Conservation (phyloP, 2,797 vertebrate genomes). For the Enteromius unitaeniatus region DNA sequence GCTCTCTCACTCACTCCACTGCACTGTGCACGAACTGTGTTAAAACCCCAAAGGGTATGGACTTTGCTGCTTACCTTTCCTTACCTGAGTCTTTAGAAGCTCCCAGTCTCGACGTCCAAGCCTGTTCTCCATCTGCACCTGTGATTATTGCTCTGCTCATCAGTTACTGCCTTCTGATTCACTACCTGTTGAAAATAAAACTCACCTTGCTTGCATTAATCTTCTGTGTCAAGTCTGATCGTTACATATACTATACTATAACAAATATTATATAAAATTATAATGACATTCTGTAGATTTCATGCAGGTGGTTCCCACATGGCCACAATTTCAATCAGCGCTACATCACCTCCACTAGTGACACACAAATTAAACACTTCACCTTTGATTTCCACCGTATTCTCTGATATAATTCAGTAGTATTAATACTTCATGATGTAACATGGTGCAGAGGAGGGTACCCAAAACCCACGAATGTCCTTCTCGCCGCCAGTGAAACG, state of each 20-base stretch:
- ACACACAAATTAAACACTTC: background rate
- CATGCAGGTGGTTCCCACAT: background rate
- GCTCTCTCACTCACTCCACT: no score
- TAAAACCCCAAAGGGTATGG: no score
- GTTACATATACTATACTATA: background rate
- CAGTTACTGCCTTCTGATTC: no score
- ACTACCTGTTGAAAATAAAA: no score
- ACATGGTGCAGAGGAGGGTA: constrained; percentile 16
- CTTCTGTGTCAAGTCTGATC: no score
- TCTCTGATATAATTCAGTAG: background rate
- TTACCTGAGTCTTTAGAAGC: no score
- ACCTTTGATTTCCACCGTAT: background rate
- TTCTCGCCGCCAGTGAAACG: constrained; percentile 10
- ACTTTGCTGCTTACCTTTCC: no score
- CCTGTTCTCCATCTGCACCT: no score
- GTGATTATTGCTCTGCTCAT: no score
- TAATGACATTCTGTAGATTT: background rate
- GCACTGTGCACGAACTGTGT: no score
- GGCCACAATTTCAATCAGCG: background rate
- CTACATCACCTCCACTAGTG: background rate
- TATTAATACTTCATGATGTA: constrained; percentile 19
- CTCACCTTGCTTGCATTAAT: no score
- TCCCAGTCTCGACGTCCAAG: no score
- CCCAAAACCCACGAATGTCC: constrained; percentile 31
- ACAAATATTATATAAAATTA: background rate